These are phyloP conservation scores for Steinernema scapterisci DNA, from an alignment of 2,888 invertebrate genomes.

Conservation along the genomic window DNA sequence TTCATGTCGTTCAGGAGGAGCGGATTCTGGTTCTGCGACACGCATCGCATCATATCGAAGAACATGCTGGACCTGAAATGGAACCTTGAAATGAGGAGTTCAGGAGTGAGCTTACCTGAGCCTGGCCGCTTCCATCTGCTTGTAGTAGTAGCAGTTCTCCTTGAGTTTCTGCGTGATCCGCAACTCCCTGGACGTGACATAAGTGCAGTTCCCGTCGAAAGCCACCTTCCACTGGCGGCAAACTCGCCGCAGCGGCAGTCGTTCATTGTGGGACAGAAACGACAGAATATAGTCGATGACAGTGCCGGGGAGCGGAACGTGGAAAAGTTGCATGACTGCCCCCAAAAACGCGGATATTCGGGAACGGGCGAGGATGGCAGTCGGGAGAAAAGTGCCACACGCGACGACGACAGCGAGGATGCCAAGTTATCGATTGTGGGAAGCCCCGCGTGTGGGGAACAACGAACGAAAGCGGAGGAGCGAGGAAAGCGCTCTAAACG, in stretches of 20 bases:
- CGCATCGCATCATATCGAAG: neutral
- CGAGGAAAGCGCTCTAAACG: too few species aligned
- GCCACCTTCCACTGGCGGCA: neutral
- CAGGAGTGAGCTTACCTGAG: neutral
- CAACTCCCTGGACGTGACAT: neutral
- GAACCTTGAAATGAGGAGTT: neutral
- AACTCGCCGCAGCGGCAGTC: neutral
- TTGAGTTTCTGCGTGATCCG: neutral
- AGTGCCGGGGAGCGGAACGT: neutral
- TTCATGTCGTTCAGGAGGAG: neutral
- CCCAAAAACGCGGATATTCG: too few species aligned
- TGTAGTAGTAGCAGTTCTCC: neutral
- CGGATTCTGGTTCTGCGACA: neutral
- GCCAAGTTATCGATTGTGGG: slow-evolving; percentile 3
- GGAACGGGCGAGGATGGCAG: too few species aligned
- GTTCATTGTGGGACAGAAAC: neutral
- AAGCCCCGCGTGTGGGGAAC: neutral
- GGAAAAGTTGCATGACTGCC: neutral
- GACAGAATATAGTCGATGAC: neutral
- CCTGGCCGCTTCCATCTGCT: neutral
- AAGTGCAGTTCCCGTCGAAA: neutral
- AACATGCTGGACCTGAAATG: neutral
- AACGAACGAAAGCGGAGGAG: too few species aligned
- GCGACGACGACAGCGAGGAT: neutral
- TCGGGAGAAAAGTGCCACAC: neutral